phyloP scores from a whole-genome alignment of 2,113 vertebrate genomes.

The Vulpes lagopus region DNA sequence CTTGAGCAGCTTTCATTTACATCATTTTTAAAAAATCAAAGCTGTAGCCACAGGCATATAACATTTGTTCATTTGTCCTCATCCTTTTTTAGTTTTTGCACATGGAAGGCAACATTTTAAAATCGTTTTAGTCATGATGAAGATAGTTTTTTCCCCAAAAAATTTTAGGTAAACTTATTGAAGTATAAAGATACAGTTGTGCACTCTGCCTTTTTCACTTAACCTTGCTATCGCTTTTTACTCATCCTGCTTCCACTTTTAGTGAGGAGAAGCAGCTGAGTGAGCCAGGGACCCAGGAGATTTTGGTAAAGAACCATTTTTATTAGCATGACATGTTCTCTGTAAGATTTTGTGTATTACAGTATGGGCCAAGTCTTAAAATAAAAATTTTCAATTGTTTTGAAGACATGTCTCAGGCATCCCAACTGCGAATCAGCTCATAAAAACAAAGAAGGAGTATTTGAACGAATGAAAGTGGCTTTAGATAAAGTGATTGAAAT shows the following conservation, averaged over 20 bases:
- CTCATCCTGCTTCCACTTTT: slow-evolving; percentile 80
- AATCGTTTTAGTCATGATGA: slow-evolving; percentile 38
- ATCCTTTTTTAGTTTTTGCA: slow-evolving; percentile 15
- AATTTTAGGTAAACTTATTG: not conserved
- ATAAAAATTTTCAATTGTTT: slow-evolving; percentile 70
- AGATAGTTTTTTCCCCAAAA: fast-evolving
- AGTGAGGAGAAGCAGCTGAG: slow-evolving; percentile 81
- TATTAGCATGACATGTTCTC: slow-evolving; percentile 79
- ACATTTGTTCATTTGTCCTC: not conserved
- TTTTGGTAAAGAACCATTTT: slow-evolving; percentile 81
- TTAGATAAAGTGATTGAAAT: slow-evolving; percentile 98
- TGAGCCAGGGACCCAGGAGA: slow-evolving; percentile 80
- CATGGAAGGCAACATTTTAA: not conserved
- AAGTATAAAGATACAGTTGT: slow-evolving; percentile 45
- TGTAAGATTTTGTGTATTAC: slow-evolving; percentile 63
- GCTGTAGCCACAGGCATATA: not conserved
- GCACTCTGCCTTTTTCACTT: slow-evolving; percentile 71
- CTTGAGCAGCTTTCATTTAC: not conserved
- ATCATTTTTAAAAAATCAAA: not conserved
- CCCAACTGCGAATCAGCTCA: slow-evolving; percentile 98
- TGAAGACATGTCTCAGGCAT: slow-evolving; percentile 98
- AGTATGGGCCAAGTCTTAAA: not conserved
- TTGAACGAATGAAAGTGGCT: slow-evolving; percentile 96
- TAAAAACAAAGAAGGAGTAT: slow-evolving; percentile 97
- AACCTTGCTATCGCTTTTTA: slow-evolving; percentile 81